phyloP scores from a whole-genome alignment of 2,888 invertebrate species.

The Cartodere bifasciata region DNA sequence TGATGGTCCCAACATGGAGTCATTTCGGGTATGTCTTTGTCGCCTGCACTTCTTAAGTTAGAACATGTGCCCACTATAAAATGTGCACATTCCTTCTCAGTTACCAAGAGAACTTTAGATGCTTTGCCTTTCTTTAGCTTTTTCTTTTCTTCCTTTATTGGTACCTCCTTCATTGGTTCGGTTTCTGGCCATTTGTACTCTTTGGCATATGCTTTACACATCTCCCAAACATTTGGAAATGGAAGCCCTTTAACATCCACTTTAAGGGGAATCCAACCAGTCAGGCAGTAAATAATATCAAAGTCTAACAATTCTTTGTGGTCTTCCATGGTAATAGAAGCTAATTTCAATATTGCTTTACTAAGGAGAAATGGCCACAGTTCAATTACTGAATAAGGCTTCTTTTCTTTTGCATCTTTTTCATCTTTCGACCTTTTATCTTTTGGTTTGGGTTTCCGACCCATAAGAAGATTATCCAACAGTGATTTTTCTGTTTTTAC shows the following conservation, averaged over 20 bases:
- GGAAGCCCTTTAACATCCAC: too few species aligned
- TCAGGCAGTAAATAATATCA: constrained; percentile 33
- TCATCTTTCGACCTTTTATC: too few species aligned
- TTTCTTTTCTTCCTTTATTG: constrained; percentile 1
- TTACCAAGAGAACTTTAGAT: background rate
- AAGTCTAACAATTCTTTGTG: constrained; percentile 32
- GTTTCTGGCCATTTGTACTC: constrained; percentile 22
- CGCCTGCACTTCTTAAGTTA: constrained; percentile 12
- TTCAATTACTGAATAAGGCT: constrained; percentile 26
- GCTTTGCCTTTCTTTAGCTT: constrained; percentile 9
- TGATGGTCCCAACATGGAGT: constrained; percentile 30
- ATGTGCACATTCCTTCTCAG: too few species aligned
- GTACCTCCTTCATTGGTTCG: constrained; percentile 5
- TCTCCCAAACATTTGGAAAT: constrained; percentile 26
- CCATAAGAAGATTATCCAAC: too few species aligned
- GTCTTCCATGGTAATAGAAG: constrained; percentile 29
- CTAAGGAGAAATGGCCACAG: constrained; percentile 38
- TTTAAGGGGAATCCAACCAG: constrained; percentile 33
- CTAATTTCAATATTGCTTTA: constrained; percentile 37
- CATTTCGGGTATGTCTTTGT: constrained; percentile 23
- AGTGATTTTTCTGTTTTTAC: too few species aligned
- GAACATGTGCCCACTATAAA: too few species aligned
- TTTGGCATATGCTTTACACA: constrained; percentile 21
- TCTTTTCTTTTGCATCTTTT: too few species aligned
- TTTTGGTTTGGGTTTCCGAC: too few species aligned